Evolutionary conservation across 2,888 invertebrate species (phyloP).

Genomic region (Drosophila rellima): DNA sequence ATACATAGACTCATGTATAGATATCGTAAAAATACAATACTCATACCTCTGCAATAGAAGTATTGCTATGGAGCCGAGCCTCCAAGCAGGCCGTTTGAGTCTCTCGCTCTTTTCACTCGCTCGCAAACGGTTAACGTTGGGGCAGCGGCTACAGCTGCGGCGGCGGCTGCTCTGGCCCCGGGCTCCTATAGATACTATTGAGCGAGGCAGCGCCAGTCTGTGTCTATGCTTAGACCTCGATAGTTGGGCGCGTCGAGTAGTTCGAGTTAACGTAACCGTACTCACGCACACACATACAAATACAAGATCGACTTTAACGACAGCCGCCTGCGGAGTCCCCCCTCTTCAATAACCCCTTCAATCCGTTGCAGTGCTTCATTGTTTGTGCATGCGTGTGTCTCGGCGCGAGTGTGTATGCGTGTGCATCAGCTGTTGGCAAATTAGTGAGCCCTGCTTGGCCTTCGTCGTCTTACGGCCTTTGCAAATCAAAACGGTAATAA

Average conservation of each 20-base stretch:
- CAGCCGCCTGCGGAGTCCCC: constrained; percentile 1
- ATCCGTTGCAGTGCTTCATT: constrained; percentile 21
- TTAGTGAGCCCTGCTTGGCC: constrained; percentile 39
- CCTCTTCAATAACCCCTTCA: constrained; percentile 11
- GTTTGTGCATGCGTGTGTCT: constrained; percentile 5
- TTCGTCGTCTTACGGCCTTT: constrained; percentile 31
- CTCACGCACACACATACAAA: constrained; percentile 8
- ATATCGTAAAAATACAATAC: constrained; percentile 19
- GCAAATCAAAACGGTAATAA: constrained; percentile 54
- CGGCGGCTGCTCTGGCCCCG: constrained; percentile 35
- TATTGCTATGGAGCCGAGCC: constrained; percentile 45
- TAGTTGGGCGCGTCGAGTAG: constrained; percentile 68
- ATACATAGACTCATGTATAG: neutral
- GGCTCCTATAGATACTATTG: constrained; percentile 48
- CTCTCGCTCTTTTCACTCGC: constrained; percentile 33
- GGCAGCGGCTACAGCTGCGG: constrained; percentile 8
- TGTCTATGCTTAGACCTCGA: constrained; percentile 78
- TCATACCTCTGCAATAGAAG: neutral
- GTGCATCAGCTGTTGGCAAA: constrained; percentile 53
- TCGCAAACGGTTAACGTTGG: constrained; percentile 24
- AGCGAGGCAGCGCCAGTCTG: constrained; percentile 70
- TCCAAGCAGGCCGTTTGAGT: constrained; percentile 45
- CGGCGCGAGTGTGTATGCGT: constrained; percentile 18
- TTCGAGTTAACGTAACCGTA: constrained; percentile 14
- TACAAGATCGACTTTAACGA: constrained; percentile 55